Evolutionary conservation across 2,113 vertebrate genomes (phyloP), one percentile per base, ranked within the genome.

Genomic region (Cyprinodon brontotheroides): DNA sequence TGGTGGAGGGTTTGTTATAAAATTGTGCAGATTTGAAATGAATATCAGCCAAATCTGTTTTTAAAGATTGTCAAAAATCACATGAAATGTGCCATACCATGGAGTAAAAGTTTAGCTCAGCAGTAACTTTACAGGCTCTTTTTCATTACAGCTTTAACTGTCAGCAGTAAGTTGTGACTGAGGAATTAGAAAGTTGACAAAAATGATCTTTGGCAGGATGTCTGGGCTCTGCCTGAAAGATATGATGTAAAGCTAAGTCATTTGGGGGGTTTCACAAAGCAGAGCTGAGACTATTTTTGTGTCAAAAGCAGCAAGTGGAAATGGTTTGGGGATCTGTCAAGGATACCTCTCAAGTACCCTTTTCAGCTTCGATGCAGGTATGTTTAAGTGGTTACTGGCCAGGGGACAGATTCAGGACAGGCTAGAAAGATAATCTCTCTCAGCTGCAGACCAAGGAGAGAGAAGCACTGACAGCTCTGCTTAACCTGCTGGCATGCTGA

Each of bases 251-350:
- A 69, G 48, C 3, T 5, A 17, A 37, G 29, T 53, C 66, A 39
- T 69, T 39, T 10, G 9, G 12, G 40, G 11, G 40, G 53, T 17
- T 10, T 70, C n/a, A 4, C 3, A 66, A 57, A 60, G n/a, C 17
- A 14, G 20, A 70, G 68, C 11, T 17, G 40, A 59, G 22, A 15
- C 69, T 37, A 57, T 29, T 53, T 41, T 22, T 36, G 15, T 29
- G 1, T 36, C n/a, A 45, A 45, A 45, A 20, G 41, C 4, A 40
- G 68, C 38, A 53, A 41, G 37, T 12, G 57, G 38, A 61, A 22
- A 14, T 61, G 69, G 39, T 71, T 71, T 45, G 14, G 59, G 57
- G 7, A 61, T 47, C 59, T 61, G 59, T 68, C 36, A n/a, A 5
- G 10, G 22, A 62, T 62, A 29, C 70, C 10, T 61, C 37, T 41